A percentile compares a stretch with the other conserved stretches of the same genome.
Evolutionary conservation across 2,888 invertebrate genomes (phyloP).

Genomic region (Baccha elongata): DNA sequence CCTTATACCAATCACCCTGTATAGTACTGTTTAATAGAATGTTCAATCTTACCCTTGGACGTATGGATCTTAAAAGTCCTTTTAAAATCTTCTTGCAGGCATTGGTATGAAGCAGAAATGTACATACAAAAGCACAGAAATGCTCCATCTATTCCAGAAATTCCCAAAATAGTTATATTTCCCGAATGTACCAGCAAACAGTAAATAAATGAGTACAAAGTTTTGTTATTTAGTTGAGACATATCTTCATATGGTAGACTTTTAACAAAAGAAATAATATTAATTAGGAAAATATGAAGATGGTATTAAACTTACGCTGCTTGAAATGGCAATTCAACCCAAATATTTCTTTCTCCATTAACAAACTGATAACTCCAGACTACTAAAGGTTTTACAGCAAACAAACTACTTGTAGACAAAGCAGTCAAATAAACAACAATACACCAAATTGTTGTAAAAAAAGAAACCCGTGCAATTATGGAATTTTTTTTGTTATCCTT

Average conservation of each 20-base stretch:
- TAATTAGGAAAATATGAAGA: background rate
- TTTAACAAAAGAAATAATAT: background rate
- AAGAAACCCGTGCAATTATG: background rate
- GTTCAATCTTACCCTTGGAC: background rate
- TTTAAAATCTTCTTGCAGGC: slow-evolving; percentile 9
- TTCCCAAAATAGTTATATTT: background rate
- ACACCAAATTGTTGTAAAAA: background rate
- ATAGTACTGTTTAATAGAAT: background rate
- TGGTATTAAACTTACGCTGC: background rate
- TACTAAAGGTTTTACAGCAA: background rate
- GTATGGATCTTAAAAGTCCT: background rate
- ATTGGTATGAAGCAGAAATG: slow-evolving; percentile 4
- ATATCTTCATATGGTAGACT: slow-evolving; percentile 11
- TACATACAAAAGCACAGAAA: slow-evolving; percentile 24
- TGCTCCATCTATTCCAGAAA: background rate
- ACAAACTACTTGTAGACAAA: background rate
- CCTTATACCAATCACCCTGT: too few species aligned
- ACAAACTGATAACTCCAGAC: slow-evolving; percentile 3
- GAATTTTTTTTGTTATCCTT: background rate
- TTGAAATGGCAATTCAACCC: background rate
- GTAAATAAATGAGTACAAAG: background rate
- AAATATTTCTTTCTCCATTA: background rate
- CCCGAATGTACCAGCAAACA: background rate
- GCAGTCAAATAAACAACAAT: background rate
- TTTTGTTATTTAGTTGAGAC: background rate